Base-by-base conservation (phyloP, 2,888 invertebrate species). In the Himalopsyche anomala region DNA sequence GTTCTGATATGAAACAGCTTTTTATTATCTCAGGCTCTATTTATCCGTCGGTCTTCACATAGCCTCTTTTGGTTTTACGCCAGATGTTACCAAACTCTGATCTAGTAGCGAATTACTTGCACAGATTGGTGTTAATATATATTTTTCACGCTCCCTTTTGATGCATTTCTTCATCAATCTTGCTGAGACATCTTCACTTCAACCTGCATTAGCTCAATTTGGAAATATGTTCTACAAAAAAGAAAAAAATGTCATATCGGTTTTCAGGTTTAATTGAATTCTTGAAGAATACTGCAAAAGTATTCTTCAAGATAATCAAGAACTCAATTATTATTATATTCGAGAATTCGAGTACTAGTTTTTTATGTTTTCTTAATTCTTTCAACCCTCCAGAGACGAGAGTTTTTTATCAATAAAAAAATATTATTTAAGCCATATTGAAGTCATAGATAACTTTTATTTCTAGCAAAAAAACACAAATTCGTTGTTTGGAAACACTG, bases 131-230 rank as follows among this genome's bases (percentile, higher is more conserved):
- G 74, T 36, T 36, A 9, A 28, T 74, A 12, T 28, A 28, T 38
- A 74, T 74, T 74, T 36, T 74, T 36, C 36, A 15, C 74, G 74
- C 36, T 74, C 74, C 36, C 74, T 74, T 74, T 74, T 74, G 74
- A 74, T 74, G 74, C 74, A 74, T 36, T 38, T 38, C 74, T 74
- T 74, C 74, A 38, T 74, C 74, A 74, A 74, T 74, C 38, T 38
- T 74, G 36, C 36, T 11, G 36, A 74, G 36, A 38, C 74, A 8
- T 74, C 74, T 74, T 74, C 74, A 74, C 74, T 74, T 74, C 74
- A 74, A 36, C 74, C 74, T 74, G 74, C 74, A 74, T 74, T 74
- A 74, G 38, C 38, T 38, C 74, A 74, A 74, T 36, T 74, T 11
- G 74, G 38, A 15, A 38, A 74, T 38, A 12, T 38, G 74, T 36